Evolutionary conservation across 2,113 vertebrate species (phyloP), one percentile per base, ranked within the genome.

Genomic region (Artemisiospiza belli): DNA sequence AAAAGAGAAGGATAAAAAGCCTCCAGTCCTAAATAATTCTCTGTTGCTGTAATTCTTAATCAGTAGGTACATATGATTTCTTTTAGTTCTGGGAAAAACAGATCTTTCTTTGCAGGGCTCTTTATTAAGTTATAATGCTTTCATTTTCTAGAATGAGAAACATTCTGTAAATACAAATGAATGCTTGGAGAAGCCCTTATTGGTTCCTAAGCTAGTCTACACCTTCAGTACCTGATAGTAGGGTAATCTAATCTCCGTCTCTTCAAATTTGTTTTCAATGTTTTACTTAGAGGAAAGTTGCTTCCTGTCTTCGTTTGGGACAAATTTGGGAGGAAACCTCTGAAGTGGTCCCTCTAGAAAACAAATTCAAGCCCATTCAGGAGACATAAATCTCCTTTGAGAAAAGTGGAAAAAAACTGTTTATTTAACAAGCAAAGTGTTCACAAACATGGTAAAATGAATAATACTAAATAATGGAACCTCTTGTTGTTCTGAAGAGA

Each of bases 261-360:
- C 54, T 93, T 96, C 76, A 64, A 41, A 81, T 89, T 79, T 83
- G 47, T 77, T 86, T 94, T 79, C 31, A 52, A 5, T 89, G 54
- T 79, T 84, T 87, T 54, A 76, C 46, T 54, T 44, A 59, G 27
- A 16, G n/a, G 62, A 54, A 46, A 55, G 31, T 66, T 79, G 21
- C 35, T 81, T 78, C 39, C 23, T 44, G 23, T 44, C 17, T 7
- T 44, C 39, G 10, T n/a, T 57, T 28, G 31, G 31, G 31, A n/a
- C 31, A 74, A 27, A 27, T 74, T 20, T 44, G 23, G 39, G 52
- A 74, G 39, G 39, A 57, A 44, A 27, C 17, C 13, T 57, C 39
- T 73, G 52, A n/a, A n/a, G 10, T 12, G 5, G 7, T 57, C 17
- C 17, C 31, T 74, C 39, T 44, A 27, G 52, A 74, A 44, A 21